Conservation (phyloP, 2,113 vertebrate genomes). For the Oxyruncus cristatus region DNA sequence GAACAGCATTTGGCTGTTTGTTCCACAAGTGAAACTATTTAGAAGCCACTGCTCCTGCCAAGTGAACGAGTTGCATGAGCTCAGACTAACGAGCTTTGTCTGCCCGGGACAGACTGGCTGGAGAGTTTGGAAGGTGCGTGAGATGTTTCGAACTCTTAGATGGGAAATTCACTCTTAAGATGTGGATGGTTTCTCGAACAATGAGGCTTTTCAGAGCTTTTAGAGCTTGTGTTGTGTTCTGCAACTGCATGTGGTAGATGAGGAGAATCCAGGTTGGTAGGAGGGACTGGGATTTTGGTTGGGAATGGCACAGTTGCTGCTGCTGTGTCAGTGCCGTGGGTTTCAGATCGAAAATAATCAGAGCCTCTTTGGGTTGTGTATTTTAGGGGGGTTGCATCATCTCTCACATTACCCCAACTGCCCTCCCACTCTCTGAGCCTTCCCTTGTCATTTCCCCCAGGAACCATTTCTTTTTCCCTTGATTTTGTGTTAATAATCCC, state of each 20-base stretch:
- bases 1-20: accelerated
- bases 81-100: neutral
- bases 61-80: neutral
- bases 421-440: neutral
- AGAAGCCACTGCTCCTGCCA: neutral
- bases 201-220: neutral
- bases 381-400: neutral
- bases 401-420: neutral
- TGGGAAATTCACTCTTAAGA: neutral
- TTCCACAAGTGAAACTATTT: neutral
- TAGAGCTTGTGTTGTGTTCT: accelerated
- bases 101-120: neutral
- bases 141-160: neutral
- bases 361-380: neutral
- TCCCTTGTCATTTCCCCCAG: neutral
- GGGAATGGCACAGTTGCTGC: neutral
- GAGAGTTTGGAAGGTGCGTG: neutral
- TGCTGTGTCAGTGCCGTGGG: neutral
- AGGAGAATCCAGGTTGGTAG: neutral
- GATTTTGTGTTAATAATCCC: neutral
- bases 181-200: neutral
- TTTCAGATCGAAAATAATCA: neutral
- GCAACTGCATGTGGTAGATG: neutral
- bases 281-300: accelerated
- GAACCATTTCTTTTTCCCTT: neutral